These are phyloP conservation scores for Rhynchophorus ferrugineus DNA, from an alignment of 1,140 invertebrate species.

Conservation along the genomic window DNA sequence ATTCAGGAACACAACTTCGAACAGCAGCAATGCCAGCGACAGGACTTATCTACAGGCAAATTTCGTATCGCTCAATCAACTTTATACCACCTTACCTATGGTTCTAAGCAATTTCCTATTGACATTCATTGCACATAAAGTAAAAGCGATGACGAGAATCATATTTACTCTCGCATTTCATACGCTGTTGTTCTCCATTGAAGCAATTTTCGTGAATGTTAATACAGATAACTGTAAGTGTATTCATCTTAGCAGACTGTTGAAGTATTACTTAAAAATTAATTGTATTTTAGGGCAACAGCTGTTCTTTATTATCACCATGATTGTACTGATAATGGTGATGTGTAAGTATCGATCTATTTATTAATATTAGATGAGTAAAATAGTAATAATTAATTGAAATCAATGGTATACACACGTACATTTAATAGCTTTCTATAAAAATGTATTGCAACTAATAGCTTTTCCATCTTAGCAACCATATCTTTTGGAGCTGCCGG, in stretches of 20 bases:
- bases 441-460: no score
- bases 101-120: slow-evolving; percentile 4
- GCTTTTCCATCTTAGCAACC: background rate
- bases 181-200: slow-evolving; percentile 1
- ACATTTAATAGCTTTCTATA: no score
- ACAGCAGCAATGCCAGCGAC: slow-evolving; percentile 11
- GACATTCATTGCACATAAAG: slow-evolving; percentile 10
- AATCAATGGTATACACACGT: no score
- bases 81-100: slow-evolving; percentile 6
- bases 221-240: slow-evolving; percentile 22
- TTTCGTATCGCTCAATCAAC: slow-evolving; percentile 6
- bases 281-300: slow-evolving; percentile 8
- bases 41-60: slow-evolving; percentile 18
- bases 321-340: background rate
- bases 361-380: background rate
- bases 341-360: slow-evolving; percentile 4
- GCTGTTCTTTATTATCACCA: slow-evolving; percentile 1
- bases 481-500: slow-evolving; percentile 1
- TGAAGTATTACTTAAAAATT: background rate
- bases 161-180: slow-evolving; percentile 7
- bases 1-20: slow-evolving; percentile 14
- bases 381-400: background rate
- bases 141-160: slow-evolving; percentile 13
- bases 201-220: slow-evolving; percentile 11
- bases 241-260: background rate